A percentile compares a stretch with the other conserved stretches of the same genome.
Conservation (phyloP, 2,888 invertebrate genomes). For the Melinaea marsaeus region DNA sequence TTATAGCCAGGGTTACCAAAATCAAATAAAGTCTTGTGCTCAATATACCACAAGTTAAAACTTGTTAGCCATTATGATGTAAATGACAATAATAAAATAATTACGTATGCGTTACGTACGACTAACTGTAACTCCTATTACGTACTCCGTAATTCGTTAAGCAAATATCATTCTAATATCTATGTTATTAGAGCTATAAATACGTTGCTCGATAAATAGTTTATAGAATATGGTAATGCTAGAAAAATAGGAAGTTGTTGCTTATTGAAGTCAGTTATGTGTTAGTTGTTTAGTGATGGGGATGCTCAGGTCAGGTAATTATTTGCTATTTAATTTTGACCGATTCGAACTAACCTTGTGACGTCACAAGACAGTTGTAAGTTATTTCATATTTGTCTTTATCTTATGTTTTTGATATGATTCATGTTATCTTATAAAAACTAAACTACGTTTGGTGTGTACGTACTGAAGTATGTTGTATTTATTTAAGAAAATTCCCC, state of each 20-base stretch:
- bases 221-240: slow-evolving; percentile 24
- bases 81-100: slow-evolving; percentile 53
- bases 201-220: background rate
- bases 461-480: no score
- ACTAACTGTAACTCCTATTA: slow-evolving; percentile 67
- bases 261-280: slow-evolving; percentile 36
- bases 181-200: background rate
- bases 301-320: slow-evolving; percentile 31
- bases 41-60: slow-evolving; percentile 9
- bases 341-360: no score
- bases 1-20: no score
- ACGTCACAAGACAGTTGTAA: no score
- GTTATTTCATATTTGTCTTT: no score
- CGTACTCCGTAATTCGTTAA: slow-evolving; percentile 26
- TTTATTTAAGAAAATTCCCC: no score
- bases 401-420: no score
- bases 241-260: slow-evolving; percentile 42
- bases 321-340: background rate
- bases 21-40: background rate
- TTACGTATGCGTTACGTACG: slow-evolving; percentile 59
- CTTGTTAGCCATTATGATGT: slow-evolving; percentile 39
- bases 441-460: no score
- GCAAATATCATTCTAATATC: slow-evolving; percentile 4
- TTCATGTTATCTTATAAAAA: no score
- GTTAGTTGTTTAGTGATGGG: slow-evolving; percentile 30